These are phyloP conservation scores for Acanthurus tractus DNA, from an alignment of 2,797 vertebrate species.

Conservation along the genomic window DNA sequence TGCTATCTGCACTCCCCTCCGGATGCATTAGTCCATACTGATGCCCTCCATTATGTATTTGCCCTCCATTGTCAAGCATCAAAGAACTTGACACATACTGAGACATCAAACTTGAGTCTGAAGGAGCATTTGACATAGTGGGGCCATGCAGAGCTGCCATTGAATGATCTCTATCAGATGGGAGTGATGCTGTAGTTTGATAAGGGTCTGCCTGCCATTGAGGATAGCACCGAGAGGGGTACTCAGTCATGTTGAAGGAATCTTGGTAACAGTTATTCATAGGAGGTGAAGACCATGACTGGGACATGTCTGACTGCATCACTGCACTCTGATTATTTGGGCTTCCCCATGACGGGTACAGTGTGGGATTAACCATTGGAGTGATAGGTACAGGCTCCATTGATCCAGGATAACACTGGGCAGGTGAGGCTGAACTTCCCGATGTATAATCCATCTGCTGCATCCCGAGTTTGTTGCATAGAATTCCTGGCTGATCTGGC, in stretches of 20 bases:
- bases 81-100: slow-evolving; percentile 88
- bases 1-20: slow-evolving; percentile 66
- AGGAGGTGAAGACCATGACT: slow-evolving; percentile 89
- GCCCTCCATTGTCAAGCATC: slow-evolving; percentile 85
- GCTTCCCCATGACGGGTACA: slow-evolving; percentile 89
- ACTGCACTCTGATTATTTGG: slow-evolving; percentile 87
- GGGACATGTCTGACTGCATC: slow-evolving; percentile 88
- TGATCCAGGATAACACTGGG: slow-evolving; percentile 86
- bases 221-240: slow-evolving; percentile 78
- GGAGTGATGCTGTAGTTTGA: slow-evolving; percentile 71
- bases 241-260: slow-evolving; percentile 81
- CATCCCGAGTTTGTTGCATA: slow-evolving; percentile 87
- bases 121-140: slow-evolving; percentile 64
- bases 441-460: slow-evolving; percentile 85
- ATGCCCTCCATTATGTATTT: slow-evolving; percentile 85
- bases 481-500: slow-evolving; percentile 62
- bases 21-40: slow-evolving; percentile 81
- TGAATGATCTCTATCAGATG: slow-evolving; percentile 78
- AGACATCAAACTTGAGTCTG: slow-evolving; percentile 86
- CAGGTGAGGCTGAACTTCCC: slow-evolving; percentile 86
- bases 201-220: slow-evolving; percentile 82
- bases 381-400: slow-evolving; percentile 90
- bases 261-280: slow-evolving; percentile 83
- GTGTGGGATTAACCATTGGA: slow-evolving; percentile 90
- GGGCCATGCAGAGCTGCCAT: slow-evolving; percentile 73